phyloP scores from a whole-genome alignment of 2,888 invertebrate species.

The Cerceris ruficornis region DNA sequence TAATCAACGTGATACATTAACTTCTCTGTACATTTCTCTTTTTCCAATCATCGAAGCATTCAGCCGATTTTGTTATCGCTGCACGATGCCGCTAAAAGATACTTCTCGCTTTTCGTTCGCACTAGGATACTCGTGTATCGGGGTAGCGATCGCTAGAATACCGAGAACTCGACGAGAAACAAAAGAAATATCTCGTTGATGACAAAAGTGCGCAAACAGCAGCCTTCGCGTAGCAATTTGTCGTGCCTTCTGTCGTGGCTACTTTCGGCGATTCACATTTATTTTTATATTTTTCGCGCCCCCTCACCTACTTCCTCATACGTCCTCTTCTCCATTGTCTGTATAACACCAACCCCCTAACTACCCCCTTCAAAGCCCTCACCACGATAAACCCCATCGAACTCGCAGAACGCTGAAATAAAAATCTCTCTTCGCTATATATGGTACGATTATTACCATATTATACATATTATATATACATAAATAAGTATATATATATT shows the following conservation, averaged over 20 bases:
- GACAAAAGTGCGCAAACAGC: conserved; percentile 58
- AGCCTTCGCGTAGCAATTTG: conserved; percentile 76
- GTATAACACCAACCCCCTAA: conserved; percentile 7
- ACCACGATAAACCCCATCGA: conserved; percentile 44
- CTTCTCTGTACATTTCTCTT: no score
- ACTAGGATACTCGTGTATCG: conserved; percentile 4
- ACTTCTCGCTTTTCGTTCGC: no score
- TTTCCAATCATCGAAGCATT: no score
- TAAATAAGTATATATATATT: conserved; percentile 60
- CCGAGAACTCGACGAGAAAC: background rate
- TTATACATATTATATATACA: conserved; percentile 2
- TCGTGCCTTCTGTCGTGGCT: conserved; percentile 79
- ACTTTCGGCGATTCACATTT: conserved; percentile 76
- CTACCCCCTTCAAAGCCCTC: conserved; percentile 8
- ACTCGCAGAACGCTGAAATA: conserved; percentile 45
- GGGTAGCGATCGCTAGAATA: background rate
- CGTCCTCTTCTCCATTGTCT: conserved; percentile 13
- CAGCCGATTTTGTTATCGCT: no score
- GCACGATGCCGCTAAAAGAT: no score
- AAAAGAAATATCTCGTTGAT: conserved; percentile 36
- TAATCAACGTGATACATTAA: no score
- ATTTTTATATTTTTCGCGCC: conserved; percentile 71
- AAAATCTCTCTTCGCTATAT: conserved; percentile 54
- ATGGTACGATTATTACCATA: conserved; percentile 64
- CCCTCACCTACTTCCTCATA: conserved; percentile 4